Conservation (phyloP, 1,140 invertebrate species). For the Lethrus apterus region DNA sequence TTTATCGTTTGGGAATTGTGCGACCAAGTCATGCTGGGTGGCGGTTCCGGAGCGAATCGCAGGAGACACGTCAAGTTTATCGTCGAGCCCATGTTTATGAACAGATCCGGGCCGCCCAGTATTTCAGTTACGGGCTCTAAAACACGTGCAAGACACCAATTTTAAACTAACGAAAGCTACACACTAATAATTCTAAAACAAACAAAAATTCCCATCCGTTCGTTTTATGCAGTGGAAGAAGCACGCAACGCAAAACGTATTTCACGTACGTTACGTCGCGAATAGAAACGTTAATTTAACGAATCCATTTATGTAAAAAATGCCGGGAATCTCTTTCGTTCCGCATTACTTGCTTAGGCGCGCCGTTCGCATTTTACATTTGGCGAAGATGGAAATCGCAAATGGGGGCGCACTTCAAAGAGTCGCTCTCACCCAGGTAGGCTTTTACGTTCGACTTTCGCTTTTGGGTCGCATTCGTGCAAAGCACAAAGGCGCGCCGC, state of each 20-base stretch:
- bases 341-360: no score
- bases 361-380: no score
- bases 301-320: no score
- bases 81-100: slow-evolving; percentile 78
- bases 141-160: no score
- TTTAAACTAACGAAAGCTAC: not conserved
- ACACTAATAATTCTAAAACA: not conserved
- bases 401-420: no score
- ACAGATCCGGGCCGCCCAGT: slow-evolving; percentile 69
- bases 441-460: no score
- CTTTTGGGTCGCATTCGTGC: no score
- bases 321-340: no score
- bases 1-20: slow-evolving; percentile 73
- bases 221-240: not conserved
- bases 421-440: no score
- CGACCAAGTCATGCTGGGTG: slow-evolving; percentile 69
- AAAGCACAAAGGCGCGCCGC: no score
- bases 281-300: not conserved
- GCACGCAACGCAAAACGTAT: not conserved
- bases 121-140: slow-evolving; percentile 80
- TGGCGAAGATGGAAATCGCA: no score
- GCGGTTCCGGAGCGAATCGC: slow-evolving; percentile 72
- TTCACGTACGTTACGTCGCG: not conserved
- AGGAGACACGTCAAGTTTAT: slow-evolving; percentile 84
- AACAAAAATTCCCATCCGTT: no score